Conservation (phyloP, 2,888 invertebrate species). For the Graphium colonna region DNA sequence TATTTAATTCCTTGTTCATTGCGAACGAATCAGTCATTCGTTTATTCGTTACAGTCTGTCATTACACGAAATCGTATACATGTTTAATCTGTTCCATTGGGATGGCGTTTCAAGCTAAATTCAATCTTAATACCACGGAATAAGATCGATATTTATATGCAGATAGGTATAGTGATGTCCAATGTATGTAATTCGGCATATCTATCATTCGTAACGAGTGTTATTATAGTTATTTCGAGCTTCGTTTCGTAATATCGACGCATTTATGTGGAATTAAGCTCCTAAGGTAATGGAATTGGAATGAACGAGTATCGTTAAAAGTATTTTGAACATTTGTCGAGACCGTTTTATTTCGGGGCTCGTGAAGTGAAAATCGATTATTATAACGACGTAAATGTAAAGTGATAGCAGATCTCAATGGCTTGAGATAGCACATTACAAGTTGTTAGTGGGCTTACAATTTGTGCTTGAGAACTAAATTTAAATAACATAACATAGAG, state of each 20-base stretch:
- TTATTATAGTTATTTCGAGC: slow-evolving; percentile 44
- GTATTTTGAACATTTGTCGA: background rate
- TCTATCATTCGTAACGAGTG: slow-evolving; percentile 55
- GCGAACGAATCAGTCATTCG: background rate
- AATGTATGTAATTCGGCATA: slow-evolving; percentile 41
- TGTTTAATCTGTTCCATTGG: slow-evolving; percentile 11
- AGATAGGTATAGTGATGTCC: slow-evolving; percentile 7
- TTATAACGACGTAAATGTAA: background rate
- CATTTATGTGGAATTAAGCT: slow-evolving; percentile 44
- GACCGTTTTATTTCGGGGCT: too few relatives aligned
- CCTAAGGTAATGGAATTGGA: slow-evolving; percentile 29
- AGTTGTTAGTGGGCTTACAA: too few relatives aligned
- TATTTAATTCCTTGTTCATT: background rate
- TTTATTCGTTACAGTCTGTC: slow-evolving; percentile 6
- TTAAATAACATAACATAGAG: too few relatives aligned
- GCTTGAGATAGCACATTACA: too few relatives aligned
- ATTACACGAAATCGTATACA: slow-evolving; percentile 17
- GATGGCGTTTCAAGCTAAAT: background rate
- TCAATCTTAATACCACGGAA: background rate
- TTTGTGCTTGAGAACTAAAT: too few relatives aligned
- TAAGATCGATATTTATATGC: background rate
- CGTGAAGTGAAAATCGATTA: background rate
- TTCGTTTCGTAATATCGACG: slow-evolving; percentile 39
- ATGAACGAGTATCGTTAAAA: slow-evolving; percentile 15
- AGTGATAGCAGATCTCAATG: too few relatives aligned